Conservation (phyloP, 2,113 vertebrate genomes). For the Excalfactoria chinensis region DNA sequence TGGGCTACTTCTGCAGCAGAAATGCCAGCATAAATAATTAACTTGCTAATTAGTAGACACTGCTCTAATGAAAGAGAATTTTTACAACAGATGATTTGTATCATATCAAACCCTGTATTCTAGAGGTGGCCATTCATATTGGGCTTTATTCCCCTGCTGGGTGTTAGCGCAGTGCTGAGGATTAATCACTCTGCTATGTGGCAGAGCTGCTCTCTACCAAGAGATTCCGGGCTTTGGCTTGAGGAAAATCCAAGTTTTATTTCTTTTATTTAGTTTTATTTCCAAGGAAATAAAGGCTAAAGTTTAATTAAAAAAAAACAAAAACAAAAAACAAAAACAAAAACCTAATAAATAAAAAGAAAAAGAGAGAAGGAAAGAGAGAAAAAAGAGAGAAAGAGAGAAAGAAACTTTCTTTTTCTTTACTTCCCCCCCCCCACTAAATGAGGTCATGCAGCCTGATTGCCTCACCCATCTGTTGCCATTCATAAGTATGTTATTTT, state of each 20-base stretch:
- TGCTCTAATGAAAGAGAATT: neutral
- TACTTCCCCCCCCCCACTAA: neutral
- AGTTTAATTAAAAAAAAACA: constrained; percentile 41
- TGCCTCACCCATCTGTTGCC: constrained; percentile 56
- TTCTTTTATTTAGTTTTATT: no score
- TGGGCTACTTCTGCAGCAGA: neutral
- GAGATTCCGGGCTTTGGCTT: neutral
- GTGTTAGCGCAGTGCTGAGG: neutral
- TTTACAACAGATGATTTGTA: constrained; percentile 16
- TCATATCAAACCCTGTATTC: neutral
- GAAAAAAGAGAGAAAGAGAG: neutral
- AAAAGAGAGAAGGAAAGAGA: no score
- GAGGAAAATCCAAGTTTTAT: constrained; percentile 23
- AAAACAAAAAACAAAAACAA: no score
- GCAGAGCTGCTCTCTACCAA: neutral
- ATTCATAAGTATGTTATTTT: constrained; percentile 27
- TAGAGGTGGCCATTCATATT: neutral
- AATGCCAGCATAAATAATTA: neutral
- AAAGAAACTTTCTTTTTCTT: neutral
- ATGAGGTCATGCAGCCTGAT: constrained; percentile 46
- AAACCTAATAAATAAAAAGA: neutral
- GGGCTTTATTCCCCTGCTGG: neutral
- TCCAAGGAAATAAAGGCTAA: constrained; percentile 26
- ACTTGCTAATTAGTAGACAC: constrained; percentile 26
- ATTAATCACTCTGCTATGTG: neutral